phyloP scores from a whole-genome alignment of 2,113 vertebrate species.

The Ageneiosus marmoratus region DNA sequence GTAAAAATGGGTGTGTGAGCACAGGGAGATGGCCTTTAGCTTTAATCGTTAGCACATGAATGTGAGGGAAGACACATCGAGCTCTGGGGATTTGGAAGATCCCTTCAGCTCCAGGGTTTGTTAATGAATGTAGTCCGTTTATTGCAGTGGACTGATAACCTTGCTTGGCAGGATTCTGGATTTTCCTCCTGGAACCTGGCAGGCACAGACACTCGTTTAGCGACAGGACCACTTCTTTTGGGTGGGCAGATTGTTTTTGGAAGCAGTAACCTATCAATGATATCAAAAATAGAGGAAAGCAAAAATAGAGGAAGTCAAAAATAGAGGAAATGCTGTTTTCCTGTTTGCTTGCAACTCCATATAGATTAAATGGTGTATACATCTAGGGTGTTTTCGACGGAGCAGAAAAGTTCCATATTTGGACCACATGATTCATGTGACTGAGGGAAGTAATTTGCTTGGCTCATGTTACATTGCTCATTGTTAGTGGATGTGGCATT shows the following conservation, averaged over 20 bases:
- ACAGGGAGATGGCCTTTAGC: conserved; percentile 36
- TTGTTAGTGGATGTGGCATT: conserved; percentile 17
- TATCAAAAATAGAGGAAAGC: neutral
- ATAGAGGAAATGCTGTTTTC: neutral
- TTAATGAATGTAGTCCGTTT: conserved; percentile 42
- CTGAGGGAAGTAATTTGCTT: conserved; percentile 25
- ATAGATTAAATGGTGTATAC: neutral
- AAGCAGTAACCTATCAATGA: neutral
- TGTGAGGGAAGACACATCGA: conserved; percentile 38
- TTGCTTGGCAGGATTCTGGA: conserved; percentile 28
- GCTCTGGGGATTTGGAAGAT: conserved; percentile 29
- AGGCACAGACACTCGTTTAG: neutral
- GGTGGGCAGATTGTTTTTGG: conserved; percentile 24
- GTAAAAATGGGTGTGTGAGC: conserved; percentile 35
- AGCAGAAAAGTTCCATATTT: neutral
- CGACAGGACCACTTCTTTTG: neutral
- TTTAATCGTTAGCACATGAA: conserved; percentile 50
- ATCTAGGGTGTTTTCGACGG: neutral
- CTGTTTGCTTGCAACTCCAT: neutral
- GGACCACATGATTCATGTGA: neutral
- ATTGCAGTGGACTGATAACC: conserved; percentile 37
- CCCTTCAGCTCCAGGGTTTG: conserved; percentile 20
- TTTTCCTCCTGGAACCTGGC: conserved; percentile 28
- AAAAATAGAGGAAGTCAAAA: too few species aligned
- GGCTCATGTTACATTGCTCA: conserved; percentile 13